Evolutionary conservation across 2,888 invertebrate species (phyloP), one percentile per base, ranked within the genome.

Genomic region (Plagodis dolabraria): DNA sequence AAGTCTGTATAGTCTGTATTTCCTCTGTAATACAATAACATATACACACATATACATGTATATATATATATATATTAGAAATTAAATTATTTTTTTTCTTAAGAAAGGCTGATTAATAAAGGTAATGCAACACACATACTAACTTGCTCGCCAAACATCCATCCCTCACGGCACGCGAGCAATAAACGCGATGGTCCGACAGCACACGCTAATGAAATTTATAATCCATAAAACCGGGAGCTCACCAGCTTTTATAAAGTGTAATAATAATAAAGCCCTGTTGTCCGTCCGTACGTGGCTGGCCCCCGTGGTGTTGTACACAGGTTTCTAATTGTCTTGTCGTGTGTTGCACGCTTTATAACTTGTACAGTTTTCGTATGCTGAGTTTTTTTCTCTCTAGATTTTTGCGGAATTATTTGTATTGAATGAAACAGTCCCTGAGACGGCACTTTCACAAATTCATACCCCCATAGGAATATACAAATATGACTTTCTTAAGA

Each of bases 151-250:
- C 55, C 59, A 49, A 53, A 49, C 58, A 12, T 53, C 44, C 49
- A 54, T 54, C 56, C 65, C 57, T 55, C 72, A 65, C 72, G 71
- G 70, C 75, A 74, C 76, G 69, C 64, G 62, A 64, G 80, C 79
- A 82, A 85, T 86, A 86, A 87, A 86, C 82, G 77, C 79, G 80
- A 83, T 86, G 79, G 82, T 76, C 80, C 75, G 74, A 82, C 85
- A 84, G 83, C 87, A 82, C 83, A 82, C 82, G 84, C 87, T 90
- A 90, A 90, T 89, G 83, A 88, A 90, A 88, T 91, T 89, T 89
- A 90, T 87, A 85, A 86, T 85, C 86, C 87, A 87, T 89, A 87
- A 89, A 89, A 79, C 82, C 72, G 77, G 79, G 76, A 76, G 79
- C 72, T 79, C 83, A 83, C 54, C 59, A 47, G 59, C 55, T 84